A percentile compares a stretch with the other conserved stretches of the same genome.
These are phyloP conservation scores for Caenorhabditis angaria DNA, from an alignment of 2,888 invertebrate genomes.

Conservation along the genomic window DNA sequence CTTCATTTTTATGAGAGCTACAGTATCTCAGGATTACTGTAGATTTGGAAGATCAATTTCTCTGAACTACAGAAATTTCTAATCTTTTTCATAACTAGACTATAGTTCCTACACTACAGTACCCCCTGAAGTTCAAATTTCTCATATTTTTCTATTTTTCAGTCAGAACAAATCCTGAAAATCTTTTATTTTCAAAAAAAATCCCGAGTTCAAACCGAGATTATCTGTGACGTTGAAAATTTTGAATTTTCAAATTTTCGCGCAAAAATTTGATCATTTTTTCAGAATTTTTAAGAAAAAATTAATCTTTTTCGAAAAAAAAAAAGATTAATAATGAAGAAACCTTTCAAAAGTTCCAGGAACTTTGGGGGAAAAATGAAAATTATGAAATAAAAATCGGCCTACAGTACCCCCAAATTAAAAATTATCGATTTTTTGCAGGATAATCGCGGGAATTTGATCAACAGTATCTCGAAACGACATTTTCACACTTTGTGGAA, in stretches of 20 bases:
- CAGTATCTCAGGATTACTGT: not conserved
- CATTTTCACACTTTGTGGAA: conserved; percentile 41
- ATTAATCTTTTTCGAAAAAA: not conserved
- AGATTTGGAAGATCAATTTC: not conserved
- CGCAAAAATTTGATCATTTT: too few species aligned
- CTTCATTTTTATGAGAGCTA: not conserved
- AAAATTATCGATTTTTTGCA: too few species aligned
- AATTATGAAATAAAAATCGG: too few species aligned
- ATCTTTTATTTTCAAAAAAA: too few species aligned
- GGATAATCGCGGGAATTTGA: conserved; percentile 37
- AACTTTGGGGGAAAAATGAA: too few species aligned
- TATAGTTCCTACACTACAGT: not conserved
- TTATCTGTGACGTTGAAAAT: too few species aligned
- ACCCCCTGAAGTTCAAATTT: not conserved
- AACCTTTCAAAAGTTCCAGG: not conserved
- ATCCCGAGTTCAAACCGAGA: too few species aligned
- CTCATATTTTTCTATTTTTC: not conserved
- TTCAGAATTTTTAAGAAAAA: too few species aligned
- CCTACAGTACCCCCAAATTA: too few species aligned
- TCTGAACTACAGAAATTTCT: not conserved
- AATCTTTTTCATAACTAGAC: not conserved
- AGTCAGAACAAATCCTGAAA: too few species aligned
- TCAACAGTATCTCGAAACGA: conserved; percentile 37
- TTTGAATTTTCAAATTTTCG: too few species aligned
- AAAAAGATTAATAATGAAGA: not conserved